These are phyloP conservation scores for Montipora capitata DNA, from an alignment of 92 coral and sea anemone species.

Conservation along the genomic window DNA sequence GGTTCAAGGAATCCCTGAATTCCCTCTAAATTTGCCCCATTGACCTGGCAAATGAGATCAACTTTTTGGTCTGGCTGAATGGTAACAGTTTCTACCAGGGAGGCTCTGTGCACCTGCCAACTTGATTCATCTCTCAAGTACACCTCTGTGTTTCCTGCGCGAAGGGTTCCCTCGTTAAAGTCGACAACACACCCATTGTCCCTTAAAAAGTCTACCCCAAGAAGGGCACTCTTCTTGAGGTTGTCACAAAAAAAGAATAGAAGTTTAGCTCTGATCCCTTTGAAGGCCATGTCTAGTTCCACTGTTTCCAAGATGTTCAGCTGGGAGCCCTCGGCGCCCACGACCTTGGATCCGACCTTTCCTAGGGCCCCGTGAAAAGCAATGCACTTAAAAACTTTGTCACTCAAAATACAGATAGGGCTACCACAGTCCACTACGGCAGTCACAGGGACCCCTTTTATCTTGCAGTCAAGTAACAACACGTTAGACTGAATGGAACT, in stretches of 20 bases:
- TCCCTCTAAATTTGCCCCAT: constrained; percentile 31
- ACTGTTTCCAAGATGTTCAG: constrained; percentile 40
- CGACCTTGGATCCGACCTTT: constrained; percentile 45
- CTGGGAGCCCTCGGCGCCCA: constrained; percentile 57
- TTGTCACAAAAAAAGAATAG: constrained; percentile 43
- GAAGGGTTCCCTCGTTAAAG: too few species aligned
- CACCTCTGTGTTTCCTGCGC: too few species aligned
- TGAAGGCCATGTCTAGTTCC: constrained; percentile 16
- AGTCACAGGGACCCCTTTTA: constrained; percentile 24
- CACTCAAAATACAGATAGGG: constrained; percentile 23
- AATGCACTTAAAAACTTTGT: background rate
- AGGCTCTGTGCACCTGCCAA: constrained; percentile 50
- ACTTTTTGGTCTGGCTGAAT: constrained; percentile 35
- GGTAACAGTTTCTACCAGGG: constrained; percentile 34
- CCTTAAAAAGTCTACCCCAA: constrained; percentile 34
- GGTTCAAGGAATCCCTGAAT: constrained; percentile 48
- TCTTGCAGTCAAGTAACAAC: constrained; percentile 24
- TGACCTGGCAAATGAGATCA: constrained; percentile 13
- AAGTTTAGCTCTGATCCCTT: constrained; percentile 38
- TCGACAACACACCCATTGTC: constrained; percentile 3
- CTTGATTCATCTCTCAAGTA: background rate
- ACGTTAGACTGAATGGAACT: constrained; percentile 25
- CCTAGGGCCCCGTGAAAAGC: constrained; percentile 15
- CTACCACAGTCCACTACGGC: constrained; percentile 57
- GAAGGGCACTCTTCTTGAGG: constrained; percentile 40